Conservation (phyloP, 2,113 vertebrate genomes). For the Campylomormyrus numenius region DNA sequence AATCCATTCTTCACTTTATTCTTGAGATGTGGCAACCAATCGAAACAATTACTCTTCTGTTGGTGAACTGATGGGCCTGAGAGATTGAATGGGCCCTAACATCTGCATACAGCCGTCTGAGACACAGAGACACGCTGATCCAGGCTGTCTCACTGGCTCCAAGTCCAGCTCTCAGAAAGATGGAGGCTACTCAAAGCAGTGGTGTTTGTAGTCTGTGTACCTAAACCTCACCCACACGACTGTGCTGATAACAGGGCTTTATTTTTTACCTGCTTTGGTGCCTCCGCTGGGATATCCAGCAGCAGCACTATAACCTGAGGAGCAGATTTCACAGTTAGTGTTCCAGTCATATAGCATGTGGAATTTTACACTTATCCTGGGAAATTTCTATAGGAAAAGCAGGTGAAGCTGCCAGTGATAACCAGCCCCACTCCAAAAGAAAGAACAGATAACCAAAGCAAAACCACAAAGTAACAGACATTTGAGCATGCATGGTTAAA, state of each 20-base stretch:
- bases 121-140: neutral
- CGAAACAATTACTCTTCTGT: neutral
- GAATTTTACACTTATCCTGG: neutral
- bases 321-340: neutral
- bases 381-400: neutral
- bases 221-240: neutral
- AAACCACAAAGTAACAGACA: neutral
- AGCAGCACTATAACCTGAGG: conserved; percentile 21
- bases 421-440: neutral
- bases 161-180: neutral
- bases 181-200: neutral
- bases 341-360: neutral
- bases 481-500: neutral
- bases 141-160: neutral
- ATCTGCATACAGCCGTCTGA: neutral
- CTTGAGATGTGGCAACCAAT: neutral
- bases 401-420: neutral
- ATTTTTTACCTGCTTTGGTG: conserved; percentile 26
- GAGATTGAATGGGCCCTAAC: neutral
- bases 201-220: neutral
- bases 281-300: conserved; percentile 18
- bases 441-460: neutral
- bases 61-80: neutral
- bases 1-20: neutral
- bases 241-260: neutral